Evolutionary conservation across 2,113 vertebrate genomes (phyloP), one percentile per base, ranked within the genome.

Genomic region (Tachycineta bicolor): DNA sequence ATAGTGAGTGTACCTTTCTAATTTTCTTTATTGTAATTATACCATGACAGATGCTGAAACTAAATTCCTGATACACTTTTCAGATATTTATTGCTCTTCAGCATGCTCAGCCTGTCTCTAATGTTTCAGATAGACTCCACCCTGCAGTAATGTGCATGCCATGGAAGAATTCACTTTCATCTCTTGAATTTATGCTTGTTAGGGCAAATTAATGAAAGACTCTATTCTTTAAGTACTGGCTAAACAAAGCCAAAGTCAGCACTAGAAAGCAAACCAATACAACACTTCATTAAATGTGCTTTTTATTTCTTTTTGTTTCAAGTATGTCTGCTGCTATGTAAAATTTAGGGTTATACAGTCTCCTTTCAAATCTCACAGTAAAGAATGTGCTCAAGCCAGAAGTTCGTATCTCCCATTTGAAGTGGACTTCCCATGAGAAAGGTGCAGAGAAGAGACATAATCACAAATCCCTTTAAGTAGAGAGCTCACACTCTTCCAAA

Each of bases 81-180:
- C 41, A 88, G 81, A 91, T 76, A 87, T 90, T 92, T 90, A 95
- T 85, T 92, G 58, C 69, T 90, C 83, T 82, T 90, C 69, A 73
- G 62, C 46, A 60, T 26, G 50, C 68, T 87, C 52, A 83, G 62
- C 77, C 82, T 75, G 80, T 82, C 79, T 91, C 39, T 58, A 77
- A 89, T 2, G 1, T 81, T 92, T 94, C 22, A 24, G 6, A 63
- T 53, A 83, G 82, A 41, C 81, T 83, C 93, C 86, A 94, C 76
- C 87, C 90, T 62, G 46, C 62, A 92, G 76, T 95, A 92, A 89
- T 47, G 31, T n/a, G 29, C 23, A 23, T 94, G 84, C 89, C 96
- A 95, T 89, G 64, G 41, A 94, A 93, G 86, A 97, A 97, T 95
- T 96, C 92, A 80, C 97, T 97, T 97, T 98, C 97, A 98, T 98